A percentile compares a stretch with the other conserved stretches of the same genome.
phyloP scores from a whole-genome alignment of 2,113 vertebrate genomes.

The Rhombomys opimus region DNA sequence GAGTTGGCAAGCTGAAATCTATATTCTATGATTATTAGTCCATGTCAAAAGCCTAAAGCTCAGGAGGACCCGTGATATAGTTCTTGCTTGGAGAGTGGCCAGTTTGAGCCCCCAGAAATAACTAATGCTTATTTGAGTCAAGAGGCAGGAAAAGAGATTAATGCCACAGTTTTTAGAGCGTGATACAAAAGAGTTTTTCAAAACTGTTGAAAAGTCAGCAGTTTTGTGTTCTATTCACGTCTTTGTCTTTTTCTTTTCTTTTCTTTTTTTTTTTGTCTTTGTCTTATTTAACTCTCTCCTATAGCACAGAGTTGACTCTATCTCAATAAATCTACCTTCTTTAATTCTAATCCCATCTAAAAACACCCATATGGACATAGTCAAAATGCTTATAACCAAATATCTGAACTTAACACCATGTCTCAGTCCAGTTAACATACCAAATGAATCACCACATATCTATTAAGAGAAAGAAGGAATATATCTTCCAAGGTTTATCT shows the following conservation, averaged over 20 bases:
- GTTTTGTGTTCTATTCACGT: neutral
- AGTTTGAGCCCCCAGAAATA: neutral
- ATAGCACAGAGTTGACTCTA: neutral
- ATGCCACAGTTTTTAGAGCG: neutral
- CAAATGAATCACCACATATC: neutral
- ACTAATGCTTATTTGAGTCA: neutral
- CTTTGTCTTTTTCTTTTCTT: neutral
- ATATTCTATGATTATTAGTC: neutral
- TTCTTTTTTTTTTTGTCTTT: neutral
- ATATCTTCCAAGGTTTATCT: neutral
- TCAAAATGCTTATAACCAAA: neutral
- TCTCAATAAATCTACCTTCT: neutral
- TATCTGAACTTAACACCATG: neutral
- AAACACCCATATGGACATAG: neutral
- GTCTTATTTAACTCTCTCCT: neutral
- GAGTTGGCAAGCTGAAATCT: neutral
- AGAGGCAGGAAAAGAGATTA: neutral
- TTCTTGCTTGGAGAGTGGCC: neutral
- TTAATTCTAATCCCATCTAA: neutral
- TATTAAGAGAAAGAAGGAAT: neutral
- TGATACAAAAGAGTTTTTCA: neutral
- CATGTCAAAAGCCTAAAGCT: fast-evolving
- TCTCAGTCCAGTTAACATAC: neutral
- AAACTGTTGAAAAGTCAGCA: fast-evolving
- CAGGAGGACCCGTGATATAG: neutral